Evolutionary conservation across 2,888 invertebrate genomes (phyloP), one percentile per base, ranked within the genome.

Genomic region (Pyrgus malvae): DNA sequence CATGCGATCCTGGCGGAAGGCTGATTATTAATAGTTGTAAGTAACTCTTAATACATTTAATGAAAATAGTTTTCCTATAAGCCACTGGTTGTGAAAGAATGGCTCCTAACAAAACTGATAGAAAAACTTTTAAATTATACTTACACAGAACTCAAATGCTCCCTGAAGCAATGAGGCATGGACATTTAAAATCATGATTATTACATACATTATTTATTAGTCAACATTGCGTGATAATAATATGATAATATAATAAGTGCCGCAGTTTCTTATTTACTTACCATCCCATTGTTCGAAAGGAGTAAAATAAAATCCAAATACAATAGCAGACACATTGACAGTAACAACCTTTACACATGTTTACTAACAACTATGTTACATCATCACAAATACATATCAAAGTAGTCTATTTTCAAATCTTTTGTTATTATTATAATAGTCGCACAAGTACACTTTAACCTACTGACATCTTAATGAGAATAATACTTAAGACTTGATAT

Each of bases 101-200:
- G n/a, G n/a, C n/a, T n/a, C n/a, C n/a, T n/a, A n/a, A n/a, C n/a
- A n/a, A n/a, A n/a, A n/a, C 3, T 23, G 23, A 4, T 4, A 4
- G 4, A 23, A 23, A 6, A 23, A 23, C 23, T 23, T 6, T 4
- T 4, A 6, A 23, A 4, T 23, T 6, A 76, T 91, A 96, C 96
- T 97, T 94, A 97, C 97, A 97, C 96, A 70, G 96, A 95, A 91
- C 96, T 96, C 74, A 97, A 93, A 91, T 97, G 96, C 86, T 97
- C 96, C 96, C 97, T 97, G 90, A 76, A 67, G 51, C 19, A 56
- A 59, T 50, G 75, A 66, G 56, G 88, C 85, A 68, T 81, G 74
- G 64, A 74, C 71, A 50, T 35, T 35, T 21, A 42, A 35, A 25
- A 3, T 11, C 2, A 33, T 42, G 2, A 50, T 50, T 50, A 41